A percentile compares a stretch with the other conserved stretches of the same genome.
phyloP scores from a whole-genome alignment of 2,888 invertebrate species.

The Dasypogon diadema region DNA sequence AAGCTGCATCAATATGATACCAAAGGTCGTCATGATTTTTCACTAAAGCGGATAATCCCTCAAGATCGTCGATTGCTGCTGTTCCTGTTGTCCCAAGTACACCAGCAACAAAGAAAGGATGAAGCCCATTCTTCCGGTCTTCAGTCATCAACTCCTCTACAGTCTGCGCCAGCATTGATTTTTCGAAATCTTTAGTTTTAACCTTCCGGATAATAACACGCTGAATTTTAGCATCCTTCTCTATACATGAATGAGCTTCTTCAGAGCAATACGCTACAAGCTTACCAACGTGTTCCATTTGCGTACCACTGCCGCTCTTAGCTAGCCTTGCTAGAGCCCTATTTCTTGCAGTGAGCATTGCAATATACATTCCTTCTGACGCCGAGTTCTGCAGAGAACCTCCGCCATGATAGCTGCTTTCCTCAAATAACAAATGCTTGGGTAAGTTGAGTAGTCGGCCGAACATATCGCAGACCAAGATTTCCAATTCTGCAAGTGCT shows the following conservation, averaged over 20 bases:
- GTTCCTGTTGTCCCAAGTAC: slow-evolving; percentile 50
- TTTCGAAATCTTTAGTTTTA: background rate
- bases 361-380: slow-evolving; percentile 40
- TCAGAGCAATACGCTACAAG: slow-evolving; percentile 45
- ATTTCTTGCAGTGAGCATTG: slow-evolving; percentile 50
- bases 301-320: background rate
- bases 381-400: slow-evolving; percentile 75
- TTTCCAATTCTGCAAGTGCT: slow-evolving; percentile 87
- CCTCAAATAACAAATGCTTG: slow-evolving; percentile 77
- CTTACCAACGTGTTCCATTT: background rate
- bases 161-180: background rate
- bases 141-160: slow-evolving; percentile 37
- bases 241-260: slow-evolving; percentile 34
- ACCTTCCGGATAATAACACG: background rate
- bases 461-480: slow-evolving; percentile 88
- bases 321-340: background rate
- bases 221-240: slow-evolving; percentile 38
- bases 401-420: slow-evolving; percentile 78
- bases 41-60: background rate
- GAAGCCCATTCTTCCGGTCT: slow-evolving; percentile 40
- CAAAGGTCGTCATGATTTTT: slow-evolving; percentile 48
- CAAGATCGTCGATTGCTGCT: slow-evolving; percentile 49
- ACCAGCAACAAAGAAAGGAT: slow-evolving; percentile 49
- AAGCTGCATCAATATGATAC: slow-evolving; percentile 53
- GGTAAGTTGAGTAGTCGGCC: slow-evolving; percentile 84